Conservation (phyloP, 1,140 invertebrate genomes). For the Ylistrum balloti region DNA sequence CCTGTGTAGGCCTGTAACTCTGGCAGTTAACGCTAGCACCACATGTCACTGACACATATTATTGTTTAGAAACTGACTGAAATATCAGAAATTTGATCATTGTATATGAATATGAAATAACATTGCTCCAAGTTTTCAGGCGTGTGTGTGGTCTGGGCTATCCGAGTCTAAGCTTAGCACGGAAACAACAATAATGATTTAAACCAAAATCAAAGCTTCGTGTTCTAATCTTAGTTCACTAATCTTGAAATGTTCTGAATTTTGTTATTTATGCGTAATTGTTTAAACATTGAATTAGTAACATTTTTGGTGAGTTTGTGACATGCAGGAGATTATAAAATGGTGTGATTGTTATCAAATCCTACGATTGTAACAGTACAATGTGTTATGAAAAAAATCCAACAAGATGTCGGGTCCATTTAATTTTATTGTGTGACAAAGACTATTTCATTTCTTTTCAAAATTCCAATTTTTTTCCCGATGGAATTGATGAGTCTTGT, state of each 20-base stretch:
- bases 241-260: slow-evolving; percentile 14
- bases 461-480: not conserved
- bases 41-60: slow-evolving; percentile 33
- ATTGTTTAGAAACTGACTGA: slow-evolving; percentile 35
- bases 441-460: not conserved
- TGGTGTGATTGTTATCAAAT: slow-evolving; percentile 5
- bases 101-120: slow-evolving; percentile 40
- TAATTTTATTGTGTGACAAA: not conserved
- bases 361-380: not conserved
- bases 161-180: not conserved
- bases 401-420: not conserved
- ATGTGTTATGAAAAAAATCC: slow-evolving; percentile 11
- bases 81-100: slow-evolving; percentile 36
- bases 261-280: slow-evolving; percentile 6
- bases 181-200: not conserved
- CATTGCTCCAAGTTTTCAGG: not conserved
- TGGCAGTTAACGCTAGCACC: slow-evolving; percentile 1
- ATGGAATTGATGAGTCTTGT: slow-evolving; percentile 7
- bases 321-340: not conserved
- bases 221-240: not conserved
- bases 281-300: slow-evolving; percentile 12
- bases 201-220: not conserved
- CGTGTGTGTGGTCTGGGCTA: not conserved
- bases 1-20: slow-evolving; percentile 2
- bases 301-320: not conserved